These are phyloP conservation scores for Cheilosia soror DNA, from an alignment of 2,888 invertebrate genomes.

Conservation along the genomic window DNA sequence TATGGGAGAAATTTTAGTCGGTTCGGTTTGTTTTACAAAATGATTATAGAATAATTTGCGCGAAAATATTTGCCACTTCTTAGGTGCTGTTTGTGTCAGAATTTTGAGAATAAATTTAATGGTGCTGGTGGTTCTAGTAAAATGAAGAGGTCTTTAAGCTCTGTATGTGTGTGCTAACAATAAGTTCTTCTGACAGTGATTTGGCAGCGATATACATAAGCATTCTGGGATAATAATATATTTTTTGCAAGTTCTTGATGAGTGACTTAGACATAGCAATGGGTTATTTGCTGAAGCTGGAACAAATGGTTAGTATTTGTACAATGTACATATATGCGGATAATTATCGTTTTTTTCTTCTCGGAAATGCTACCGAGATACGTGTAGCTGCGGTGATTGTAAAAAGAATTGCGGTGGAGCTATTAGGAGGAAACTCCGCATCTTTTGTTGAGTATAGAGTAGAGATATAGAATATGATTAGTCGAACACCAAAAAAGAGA, in stretches of 20 bases:
- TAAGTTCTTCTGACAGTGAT: slow-evolving; percentile 32
- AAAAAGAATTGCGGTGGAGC: neutral
- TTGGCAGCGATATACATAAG: slow-evolving; percentile 37
- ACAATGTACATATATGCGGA: neutral
- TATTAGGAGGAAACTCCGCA: neutral
- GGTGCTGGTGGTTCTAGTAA: slow-evolving; percentile 17
- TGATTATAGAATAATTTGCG: slow-evolving; percentile 51
- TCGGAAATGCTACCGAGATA: slow-evolving; percentile 3
- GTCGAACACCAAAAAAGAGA: too few species aligned
- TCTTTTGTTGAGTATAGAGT: neutral
- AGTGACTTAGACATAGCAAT: slow-evolving; percentile 73
- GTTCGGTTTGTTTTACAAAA: slow-evolving; percentile 23
- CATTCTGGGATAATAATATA: slow-evolving; percentile 58
- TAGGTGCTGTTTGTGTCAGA: slow-evolving; percentile 12
- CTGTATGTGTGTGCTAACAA: slow-evolving; percentile 29
- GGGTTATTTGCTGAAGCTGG: slow-evolving; percentile 80
- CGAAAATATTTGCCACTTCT: slow-evolving; percentile 61
- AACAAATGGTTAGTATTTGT: slow-evolving; percentile 80
- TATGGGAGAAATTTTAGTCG: slow-evolving; percentile 19
- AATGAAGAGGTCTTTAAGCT: slow-evolving; percentile 40
- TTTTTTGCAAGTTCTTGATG: slow-evolving; percentile 61
- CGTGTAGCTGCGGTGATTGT: neutral
- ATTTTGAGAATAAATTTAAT: slow-evolving; percentile 24
- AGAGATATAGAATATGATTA: too few species aligned
- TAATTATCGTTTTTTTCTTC: slow-evolving; percentile 14